Evolutionary conservation across 92 coral and sea anemone genomes (phyloP), one percentile per base, ranked within the genome.

Genomic region (Porites evermanni): DNA sequence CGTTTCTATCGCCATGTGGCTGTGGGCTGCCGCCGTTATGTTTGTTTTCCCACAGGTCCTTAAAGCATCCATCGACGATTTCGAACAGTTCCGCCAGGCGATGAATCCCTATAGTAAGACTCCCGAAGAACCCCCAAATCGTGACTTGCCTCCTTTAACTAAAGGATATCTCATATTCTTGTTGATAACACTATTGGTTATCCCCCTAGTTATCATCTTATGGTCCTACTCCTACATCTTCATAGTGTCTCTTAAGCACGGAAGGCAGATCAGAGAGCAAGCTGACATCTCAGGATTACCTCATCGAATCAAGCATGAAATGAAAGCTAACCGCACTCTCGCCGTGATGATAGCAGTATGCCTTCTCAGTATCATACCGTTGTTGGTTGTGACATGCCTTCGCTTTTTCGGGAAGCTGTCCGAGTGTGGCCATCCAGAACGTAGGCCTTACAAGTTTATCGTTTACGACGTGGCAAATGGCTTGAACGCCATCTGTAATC

Each of bases 321-420:
- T 90, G 20, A 86, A 79, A 67, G 89, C 82, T 8, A 79, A 90
- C 1, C 72, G 70, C 44, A 90, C 93, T 12, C 69, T 86, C 20
- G 93, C 90, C 19, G 58, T 85, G 11, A 75, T 86, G 6, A 78
- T 85, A 12, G 90, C 87, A 0, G 67, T 69, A 2, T 90, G 88
- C 60, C 77, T 90, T 7, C 14, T 80, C 12, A 60, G 79, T 56
- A 79, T 85, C 58, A 14, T 90, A 4, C 93, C 93, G 18, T 20
- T 79, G 54, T 29, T 90, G 10, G 76, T 86, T 2, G 82, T 72
- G 8, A 50, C 47, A 50, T 83, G 80, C 32, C 38, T 74, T 51
- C 68, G 78, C 8, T 52, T 88, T 24, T 67, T 67, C 18, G 72
- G 72, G 1, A 12, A 23, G 16, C 72, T 67, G 17, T 18, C 72